Percentiles rank a stretch among this genome's conserved stretches.
Conservation (phyloP, 92 coral and sea anemone genomes). For the Palythoa caribaeorum region DNA sequence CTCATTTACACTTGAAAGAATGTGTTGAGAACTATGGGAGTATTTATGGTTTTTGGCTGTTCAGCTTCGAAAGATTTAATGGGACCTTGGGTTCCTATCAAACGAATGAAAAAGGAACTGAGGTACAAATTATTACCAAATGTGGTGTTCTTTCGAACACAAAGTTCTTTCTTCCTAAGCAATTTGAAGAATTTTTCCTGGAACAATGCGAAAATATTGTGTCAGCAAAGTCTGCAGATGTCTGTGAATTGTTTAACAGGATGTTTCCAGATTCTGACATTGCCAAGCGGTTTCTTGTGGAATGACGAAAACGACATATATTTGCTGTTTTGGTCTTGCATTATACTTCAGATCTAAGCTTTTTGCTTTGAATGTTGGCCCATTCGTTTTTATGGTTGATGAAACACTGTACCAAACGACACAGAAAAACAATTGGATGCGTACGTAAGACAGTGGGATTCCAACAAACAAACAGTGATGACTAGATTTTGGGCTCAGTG, state of each 20-base stretch:
- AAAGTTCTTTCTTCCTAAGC: slow-evolving; percentile 20
- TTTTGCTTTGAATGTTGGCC: slow-evolving; percentile 26
- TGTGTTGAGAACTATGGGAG: slow-evolving; percentile 64
- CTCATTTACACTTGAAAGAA: slow-evolving; percentile 45
- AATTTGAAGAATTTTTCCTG: slow-evolving; percentile 23
- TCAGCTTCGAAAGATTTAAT: slow-evolving; percentile 65
- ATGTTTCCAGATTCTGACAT: slow-evolving; percentile 63
- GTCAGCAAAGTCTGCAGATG: too few species aligned
- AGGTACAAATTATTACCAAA: slow-evolving; percentile 69
- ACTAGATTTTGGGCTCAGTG: slow-evolving; percentile 1
- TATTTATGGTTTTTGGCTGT: slow-evolving; percentile 73
- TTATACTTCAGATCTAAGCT: slow-evolving; percentile 15
- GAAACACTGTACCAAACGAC: slow-evolving; percentile 53
- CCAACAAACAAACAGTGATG: slow-evolving; percentile 11
- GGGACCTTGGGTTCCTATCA: slow-evolving; percentile 60
- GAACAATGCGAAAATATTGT: background rate
- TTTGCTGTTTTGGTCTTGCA: slow-evolving; percentile 20
- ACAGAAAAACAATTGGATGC: slow-evolving; percentile 19
- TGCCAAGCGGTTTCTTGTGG: slow-evolving; percentile 56
- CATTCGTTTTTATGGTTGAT: slow-evolving; percentile 36
- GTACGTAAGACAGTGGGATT: slow-evolving; percentile 7
- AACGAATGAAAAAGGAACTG: slow-evolving; percentile 58
- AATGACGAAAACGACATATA: slow-evolving; percentile 52
- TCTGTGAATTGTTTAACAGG: slow-evolving; percentile 20
- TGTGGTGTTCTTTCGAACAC: slow-evolving; percentile 29